Evolutionary conservation across 2,888 invertebrate species (phyloP).

Genomic region (Epirrhoe alternata): DNA sequence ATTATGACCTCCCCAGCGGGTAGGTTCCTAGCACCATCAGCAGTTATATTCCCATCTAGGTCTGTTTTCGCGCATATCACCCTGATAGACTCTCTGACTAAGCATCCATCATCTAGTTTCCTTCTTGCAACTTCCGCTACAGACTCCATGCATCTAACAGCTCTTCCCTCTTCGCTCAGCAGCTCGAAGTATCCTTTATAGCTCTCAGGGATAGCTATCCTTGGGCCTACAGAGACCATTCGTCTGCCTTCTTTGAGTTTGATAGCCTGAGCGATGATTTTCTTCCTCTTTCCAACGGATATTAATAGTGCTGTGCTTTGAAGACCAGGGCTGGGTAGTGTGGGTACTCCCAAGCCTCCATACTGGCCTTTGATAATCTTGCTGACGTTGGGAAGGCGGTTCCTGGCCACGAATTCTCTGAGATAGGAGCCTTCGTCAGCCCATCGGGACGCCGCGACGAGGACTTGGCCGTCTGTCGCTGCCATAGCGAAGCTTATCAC

Average conservation of each 20-base stretch:
- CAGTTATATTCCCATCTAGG: conserved; percentile 86
- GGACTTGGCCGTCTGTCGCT: conserved; percentile 95
- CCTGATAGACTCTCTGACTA: conserved; percentile 92
- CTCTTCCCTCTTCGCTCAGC: conserved; percentile 96
- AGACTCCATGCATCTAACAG: conserved; percentile 95
- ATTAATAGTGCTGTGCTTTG: conserved; percentile 94
- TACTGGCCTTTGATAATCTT: conserved; percentile 98
- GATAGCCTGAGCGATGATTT: conserved; percentile 94
- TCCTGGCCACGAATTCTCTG: conserved; percentile 90
- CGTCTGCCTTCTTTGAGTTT: conserved; percentile 95
- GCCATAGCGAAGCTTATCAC: conserved; percentile 88
- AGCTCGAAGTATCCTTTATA: conserved; percentile 97
- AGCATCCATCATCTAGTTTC: conserved; percentile 89
- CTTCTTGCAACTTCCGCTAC: conserved; percentile 93
- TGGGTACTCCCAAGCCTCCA: conserved; percentile 95
- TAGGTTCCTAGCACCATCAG: conserved; percentile 89
- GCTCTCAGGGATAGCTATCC: conserved; percentile 95
- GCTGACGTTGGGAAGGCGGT: conserved; percentile 92
- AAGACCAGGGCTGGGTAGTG: conserved; percentile 93
- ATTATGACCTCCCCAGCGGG: conserved; percentile 94
- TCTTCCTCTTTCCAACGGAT: conserved; percentile 93
- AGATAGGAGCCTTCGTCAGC: conserved; percentile 90
- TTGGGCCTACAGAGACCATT: conserved; percentile 91
- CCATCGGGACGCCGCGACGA: conserved; percentile 93
- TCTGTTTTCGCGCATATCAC: conserved; percentile 87